These are phyloP conservation scores for Tanytarsus gracilentus DNA, from an alignment of 2,888 invertebrate species.

Conservation along the genomic window DNA sequence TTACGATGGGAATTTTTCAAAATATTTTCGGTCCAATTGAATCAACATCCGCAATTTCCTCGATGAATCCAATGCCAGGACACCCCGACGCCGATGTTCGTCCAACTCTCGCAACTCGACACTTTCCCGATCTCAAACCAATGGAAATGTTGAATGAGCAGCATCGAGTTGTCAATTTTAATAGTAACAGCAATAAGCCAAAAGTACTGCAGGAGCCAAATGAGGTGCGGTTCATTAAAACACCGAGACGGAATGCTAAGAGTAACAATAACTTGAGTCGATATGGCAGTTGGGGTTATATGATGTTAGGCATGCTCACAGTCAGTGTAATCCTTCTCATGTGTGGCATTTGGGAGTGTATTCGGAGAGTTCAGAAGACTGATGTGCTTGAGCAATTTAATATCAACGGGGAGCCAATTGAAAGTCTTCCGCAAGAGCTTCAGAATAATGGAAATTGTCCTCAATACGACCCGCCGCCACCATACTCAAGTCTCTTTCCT, in stretches of 20 bases:
- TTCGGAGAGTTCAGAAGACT: slow-evolving; percentile 34
- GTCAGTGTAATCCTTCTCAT: slow-evolving; percentile 61
- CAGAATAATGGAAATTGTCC: slow-evolving; percentile 17
- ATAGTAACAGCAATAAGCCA: slow-evolving; percentile 17
- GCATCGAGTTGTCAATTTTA: not conserved
- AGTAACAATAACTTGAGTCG: slow-evolving; percentile 55
- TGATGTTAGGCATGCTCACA: slow-evolving; percentile 60
- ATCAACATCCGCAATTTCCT: slow-evolving; percentile 26
- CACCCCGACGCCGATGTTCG: slow-evolving; percentile 15
- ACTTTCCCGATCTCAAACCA: slow-evolving; percentile 12
- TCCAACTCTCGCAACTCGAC: slow-evolving; percentile 14
- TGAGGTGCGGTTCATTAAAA: slow-evolving; percentile 29
- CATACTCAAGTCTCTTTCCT: slow-evolving; percentile 59
- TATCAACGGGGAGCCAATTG: slow-evolving; percentile 12
- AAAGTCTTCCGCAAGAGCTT: not conserved
- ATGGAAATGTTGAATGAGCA: not conserved
- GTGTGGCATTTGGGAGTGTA: slow-evolving; percentile 54
- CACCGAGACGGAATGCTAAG: slow-evolving; percentile 36
- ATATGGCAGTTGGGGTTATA: slow-evolving; percentile 65
- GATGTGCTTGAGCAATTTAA: slow-evolving; percentile 24
- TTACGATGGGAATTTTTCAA: slow-evolving; percentile 40
- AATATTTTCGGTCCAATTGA: slow-evolving; percentile 38
- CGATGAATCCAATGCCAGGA: slow-evolving; percentile 13
- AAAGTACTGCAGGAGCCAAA: slow-evolving; percentile 1
- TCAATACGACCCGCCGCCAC: slow-evolving; percentile 51